Percentiles rank a stretch among this genome's conserved stretches.
phyloP scores from a whole-genome alignment of 2,797 vertebrate species.

The Manis javanica region DNA sequence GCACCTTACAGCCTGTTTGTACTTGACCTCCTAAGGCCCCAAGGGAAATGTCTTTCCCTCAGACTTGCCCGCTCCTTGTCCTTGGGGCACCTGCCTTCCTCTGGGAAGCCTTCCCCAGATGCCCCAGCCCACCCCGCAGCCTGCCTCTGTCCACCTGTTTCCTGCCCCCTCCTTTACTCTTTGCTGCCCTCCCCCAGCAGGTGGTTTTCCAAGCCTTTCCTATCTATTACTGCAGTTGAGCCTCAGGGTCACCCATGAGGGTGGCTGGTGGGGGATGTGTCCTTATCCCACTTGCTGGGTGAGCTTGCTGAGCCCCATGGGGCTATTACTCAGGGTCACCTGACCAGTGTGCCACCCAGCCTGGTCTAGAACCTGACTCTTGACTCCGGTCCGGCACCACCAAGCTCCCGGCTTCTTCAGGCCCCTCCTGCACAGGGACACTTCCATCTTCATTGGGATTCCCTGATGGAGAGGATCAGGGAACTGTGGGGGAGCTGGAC shows the following conservation, averaged over 20 bases:
- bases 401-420: fast-evolving
- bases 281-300: neutral
- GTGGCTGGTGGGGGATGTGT: neutral
- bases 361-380: neutral
- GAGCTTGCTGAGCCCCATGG: neutral
- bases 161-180: neutral
- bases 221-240: neutral
- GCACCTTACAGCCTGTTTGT: neutral
- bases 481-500: neutral
- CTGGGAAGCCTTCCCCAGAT: fast-evolving
- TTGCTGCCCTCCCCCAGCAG: neutral
- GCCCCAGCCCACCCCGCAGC: neutral
- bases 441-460: neutral
- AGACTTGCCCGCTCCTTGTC: neutral
- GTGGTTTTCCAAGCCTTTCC: neutral
- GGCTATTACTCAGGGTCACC: neutral
- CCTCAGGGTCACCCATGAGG: neutral
- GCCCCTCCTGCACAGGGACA: neutral
- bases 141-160: neutral
- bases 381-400: neutral
- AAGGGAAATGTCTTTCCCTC: neutral
- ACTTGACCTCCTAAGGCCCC: neutral
- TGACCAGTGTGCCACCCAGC: neutral
- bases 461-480: neutral
- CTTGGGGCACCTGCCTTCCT: neutral